These are phyloP conservation scores for Cettia cetti DNA, from an alignment of 2,113 vertebrate species.

Conservation along the genomic window DNA sequence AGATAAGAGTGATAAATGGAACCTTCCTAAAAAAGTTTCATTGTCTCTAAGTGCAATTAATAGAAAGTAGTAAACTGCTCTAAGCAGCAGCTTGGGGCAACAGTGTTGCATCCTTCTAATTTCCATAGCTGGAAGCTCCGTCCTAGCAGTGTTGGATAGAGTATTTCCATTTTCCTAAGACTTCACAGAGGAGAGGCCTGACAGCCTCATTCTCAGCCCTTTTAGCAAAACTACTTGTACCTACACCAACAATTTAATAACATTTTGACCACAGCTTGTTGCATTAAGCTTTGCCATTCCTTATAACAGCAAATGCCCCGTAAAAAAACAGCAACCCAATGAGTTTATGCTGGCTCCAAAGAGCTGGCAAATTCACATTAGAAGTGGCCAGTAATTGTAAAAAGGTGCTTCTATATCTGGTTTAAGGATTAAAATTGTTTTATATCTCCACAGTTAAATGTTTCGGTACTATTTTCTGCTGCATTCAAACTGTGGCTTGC, in stretches of 20 bases:
- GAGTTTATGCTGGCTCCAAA: not conserved
- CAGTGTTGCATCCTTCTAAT: fast-evolving
- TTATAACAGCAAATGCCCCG: not conserved
- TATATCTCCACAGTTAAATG: not conserved
- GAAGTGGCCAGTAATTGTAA: not conserved
- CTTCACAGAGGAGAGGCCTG: not conserved
- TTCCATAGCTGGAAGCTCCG: not conserved
- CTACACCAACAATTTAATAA: not conserved
- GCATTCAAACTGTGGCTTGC: fast-evolving
- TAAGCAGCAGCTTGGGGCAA: not conserved
- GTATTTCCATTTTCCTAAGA: not conserved
- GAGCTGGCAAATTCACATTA: not conserved
- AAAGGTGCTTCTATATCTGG: not conserved
- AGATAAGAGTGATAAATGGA: not conserved
- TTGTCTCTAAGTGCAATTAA: not conserved
- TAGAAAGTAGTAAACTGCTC: not conserved
- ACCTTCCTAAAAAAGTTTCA: not conserved
- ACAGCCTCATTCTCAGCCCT: fast-evolving
- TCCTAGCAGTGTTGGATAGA: not conserved
- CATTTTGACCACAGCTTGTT: not conserved
- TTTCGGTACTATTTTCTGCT: not conserved
- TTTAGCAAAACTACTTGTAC: not conserved
- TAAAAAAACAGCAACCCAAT: not conserved
- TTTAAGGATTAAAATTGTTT: not conserved
- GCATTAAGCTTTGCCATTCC: not conserved